A percentile compares a stretch with the other conserved stretches of the same genome.
Conservation (phyloP, 2,113 vertebrate species). For the Gymnobelideus leadbeateri region DNA sequence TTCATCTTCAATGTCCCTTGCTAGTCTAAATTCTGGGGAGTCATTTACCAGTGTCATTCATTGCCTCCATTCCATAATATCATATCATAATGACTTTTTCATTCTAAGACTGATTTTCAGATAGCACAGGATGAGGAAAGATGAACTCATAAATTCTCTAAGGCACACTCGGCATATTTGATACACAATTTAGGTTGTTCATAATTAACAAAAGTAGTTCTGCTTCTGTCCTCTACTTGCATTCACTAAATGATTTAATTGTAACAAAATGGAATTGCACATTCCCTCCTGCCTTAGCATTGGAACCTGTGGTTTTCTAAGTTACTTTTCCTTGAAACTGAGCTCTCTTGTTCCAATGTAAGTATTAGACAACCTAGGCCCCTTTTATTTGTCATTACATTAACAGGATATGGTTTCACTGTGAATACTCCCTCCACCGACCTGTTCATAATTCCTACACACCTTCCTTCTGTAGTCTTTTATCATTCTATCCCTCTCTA, state of each 20-base stretch:
- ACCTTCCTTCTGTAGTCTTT: not conserved
- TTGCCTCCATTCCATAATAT: not conserved
- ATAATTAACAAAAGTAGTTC: not conserved
- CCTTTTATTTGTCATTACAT: not conserved
- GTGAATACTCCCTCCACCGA: not conserved
- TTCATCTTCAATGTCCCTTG: not conserved
- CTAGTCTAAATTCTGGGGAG: not conserved
- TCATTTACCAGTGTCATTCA: not conserved
- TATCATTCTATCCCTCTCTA: not conserved
- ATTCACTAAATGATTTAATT: not conserved
- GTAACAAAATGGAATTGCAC: not conserved
- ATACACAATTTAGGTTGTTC: not conserved
- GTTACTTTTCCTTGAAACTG: constrained; percentile 33
- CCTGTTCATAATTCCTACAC: not conserved
- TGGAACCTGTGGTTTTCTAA: not conserved
- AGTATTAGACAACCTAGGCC: not conserved
- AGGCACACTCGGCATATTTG: not conserved
- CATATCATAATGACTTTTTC: constrained; percentile 31
- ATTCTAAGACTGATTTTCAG: constrained; percentile 25
- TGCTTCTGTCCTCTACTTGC: not conserved
- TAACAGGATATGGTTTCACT: not conserved
- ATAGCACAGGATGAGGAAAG: constrained; percentile 37
- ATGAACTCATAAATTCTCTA: not conserved
- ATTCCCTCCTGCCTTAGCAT: not conserved
- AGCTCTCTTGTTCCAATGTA: not conserved